Percentiles rank a stretch among this genome's conserved stretches.
These are phyloP conservation scores for Bruchidius siliquastri DNA, from an alignment of 2,888 invertebrate genomes.

Conservation along the genomic window DNA sequence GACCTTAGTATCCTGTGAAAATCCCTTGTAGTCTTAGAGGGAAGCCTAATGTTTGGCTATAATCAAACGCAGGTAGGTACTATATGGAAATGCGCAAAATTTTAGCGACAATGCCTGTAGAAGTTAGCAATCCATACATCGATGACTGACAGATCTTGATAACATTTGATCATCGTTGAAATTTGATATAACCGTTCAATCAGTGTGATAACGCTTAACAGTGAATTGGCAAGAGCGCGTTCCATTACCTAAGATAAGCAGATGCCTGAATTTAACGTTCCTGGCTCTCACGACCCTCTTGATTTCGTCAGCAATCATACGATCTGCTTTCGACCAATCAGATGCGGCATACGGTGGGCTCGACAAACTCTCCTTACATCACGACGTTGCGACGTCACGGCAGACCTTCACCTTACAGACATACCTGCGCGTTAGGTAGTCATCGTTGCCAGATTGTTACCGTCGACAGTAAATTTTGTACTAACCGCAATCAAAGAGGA, in stretches of 20 bases:
- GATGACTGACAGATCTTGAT: too few species aligned
- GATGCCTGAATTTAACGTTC: background rate
- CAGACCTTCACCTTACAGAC: background rate
- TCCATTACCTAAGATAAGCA: background rate
- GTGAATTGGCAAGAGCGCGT: background rate
- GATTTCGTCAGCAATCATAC: background rate
- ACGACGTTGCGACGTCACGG: background rate
- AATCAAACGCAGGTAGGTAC: too few species aligned
- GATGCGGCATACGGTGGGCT: background rate
- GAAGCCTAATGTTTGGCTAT: too few species aligned
- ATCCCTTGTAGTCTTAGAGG: too few species aligned
- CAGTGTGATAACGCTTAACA: too few species aligned
- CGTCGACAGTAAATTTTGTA: background rate
- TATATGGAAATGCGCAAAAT: too few species aligned
- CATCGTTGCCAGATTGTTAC: background rate
- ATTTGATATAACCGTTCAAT: too few species aligned
- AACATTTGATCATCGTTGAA: too few species aligned
- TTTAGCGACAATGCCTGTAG: too few species aligned
- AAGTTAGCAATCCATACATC: too few species aligned
- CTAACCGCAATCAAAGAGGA: background rate
- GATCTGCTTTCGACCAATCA: background rate
- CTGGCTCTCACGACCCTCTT: background rate
- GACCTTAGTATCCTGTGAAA: too few species aligned
- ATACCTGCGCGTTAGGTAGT: background rate
- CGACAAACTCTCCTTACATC: background rate